Evolutionary conservation across 1,140 invertebrate species (phyloP), one percentile per base, ranked within the genome.

Genomic region (Vanessa tameamea): DNA sequence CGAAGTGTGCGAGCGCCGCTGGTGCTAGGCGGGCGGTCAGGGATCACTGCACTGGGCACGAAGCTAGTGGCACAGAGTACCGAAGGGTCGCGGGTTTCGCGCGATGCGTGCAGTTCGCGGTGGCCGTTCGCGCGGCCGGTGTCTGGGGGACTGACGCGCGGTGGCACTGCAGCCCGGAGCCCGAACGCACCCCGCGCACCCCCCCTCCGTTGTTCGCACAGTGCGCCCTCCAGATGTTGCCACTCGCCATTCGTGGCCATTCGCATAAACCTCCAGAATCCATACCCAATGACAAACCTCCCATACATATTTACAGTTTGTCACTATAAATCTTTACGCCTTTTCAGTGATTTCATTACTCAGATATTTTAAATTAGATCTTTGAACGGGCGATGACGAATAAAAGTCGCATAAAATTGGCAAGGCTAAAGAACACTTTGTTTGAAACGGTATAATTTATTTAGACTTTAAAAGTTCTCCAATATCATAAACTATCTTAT

Each of bases 41-140:
- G 73, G 69, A 64, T 51, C 65, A 77, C 73, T 78, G 73, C 74
- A 80, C 78, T 74, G 73, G 69, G 74, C 73, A 72, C 71, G 72
- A 68, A 67, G 67, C 53, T 31, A 43, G 76, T 50, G 43, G 20
- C 67, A 69, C 59, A 66, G 74, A 65, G 57, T 31, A 64, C 14
- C 16, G 50, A 69, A 51, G 61, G 70, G 69, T 73, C 72, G 72
- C 77, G 72, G 80, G 71, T 80, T 77, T 78, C 78, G 82, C 77
- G 77, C 77, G 78, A 78, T 80, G 76, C 75, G 71, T 71, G 69
- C 59, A 73, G 79, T 64, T 81, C 84, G 82, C 88, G 88, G 80
- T 90, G 88, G 88, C 88, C 88, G 90, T 86, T 89, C 90, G 79
- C 88, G 78, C 86, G 87, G 90, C 88, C 90, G 88, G 87, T 87